Evolutionary conservation across 35 echinoderm and acorn worm genomes (phyloP).

Genomic region (Stichopus chloronotus): DNA sequence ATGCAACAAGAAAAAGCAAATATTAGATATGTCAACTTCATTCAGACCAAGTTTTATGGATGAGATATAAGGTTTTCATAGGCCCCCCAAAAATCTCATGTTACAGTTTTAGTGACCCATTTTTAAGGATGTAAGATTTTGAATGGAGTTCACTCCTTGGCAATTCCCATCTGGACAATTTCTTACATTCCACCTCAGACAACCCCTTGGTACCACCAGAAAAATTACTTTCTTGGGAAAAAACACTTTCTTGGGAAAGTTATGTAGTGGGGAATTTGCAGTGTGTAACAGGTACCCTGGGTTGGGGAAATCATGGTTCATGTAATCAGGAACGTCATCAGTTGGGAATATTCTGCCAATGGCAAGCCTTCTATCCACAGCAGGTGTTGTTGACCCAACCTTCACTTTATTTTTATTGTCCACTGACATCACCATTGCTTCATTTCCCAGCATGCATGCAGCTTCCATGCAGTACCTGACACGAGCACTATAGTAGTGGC

Average conservation of each 20-base stretch:
- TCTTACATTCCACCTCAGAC: neutral
- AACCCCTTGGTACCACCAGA: too few species aligned
- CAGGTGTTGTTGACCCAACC: slow-evolving; percentile 52
- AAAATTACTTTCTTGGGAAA: neutral
- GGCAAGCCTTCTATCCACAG: slow-evolving; percentile 48
- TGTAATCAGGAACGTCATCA: too few species aligned
- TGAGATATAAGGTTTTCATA: too few species aligned
- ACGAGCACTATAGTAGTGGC: slow-evolving; percentile 69
- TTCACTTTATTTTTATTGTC: slow-evolving; percentile 79
- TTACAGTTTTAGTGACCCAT: slow-evolving; percentile 1
- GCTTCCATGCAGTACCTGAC: slow-evolving; percentile 66
- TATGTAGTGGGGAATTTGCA: neutral
- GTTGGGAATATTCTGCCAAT: slow-evolving; percentile 54
- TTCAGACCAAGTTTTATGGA: too few species aligned
- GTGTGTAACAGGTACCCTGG: slow-evolving; percentile 48
- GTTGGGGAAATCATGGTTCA: slow-evolving; percentile 67
- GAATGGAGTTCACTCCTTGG: slow-evolving; percentile 1
- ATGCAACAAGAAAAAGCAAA: neutral
- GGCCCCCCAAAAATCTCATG: too few species aligned
- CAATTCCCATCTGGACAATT: too few species aligned
- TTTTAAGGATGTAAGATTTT: slow-evolving; percentile 8
- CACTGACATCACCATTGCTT: slow-evolving; percentile 13
- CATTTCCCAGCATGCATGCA: neutral
- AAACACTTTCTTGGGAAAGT: neutral
- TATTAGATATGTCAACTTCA: neutral